A percentile compares a stretch with the other conserved stretches of the same genome.
These are phyloP conservation scores for Drosophila maculinotata DNA, from an alignment of 2,888 invertebrate genomes.

Conservation along the genomic window DNA sequence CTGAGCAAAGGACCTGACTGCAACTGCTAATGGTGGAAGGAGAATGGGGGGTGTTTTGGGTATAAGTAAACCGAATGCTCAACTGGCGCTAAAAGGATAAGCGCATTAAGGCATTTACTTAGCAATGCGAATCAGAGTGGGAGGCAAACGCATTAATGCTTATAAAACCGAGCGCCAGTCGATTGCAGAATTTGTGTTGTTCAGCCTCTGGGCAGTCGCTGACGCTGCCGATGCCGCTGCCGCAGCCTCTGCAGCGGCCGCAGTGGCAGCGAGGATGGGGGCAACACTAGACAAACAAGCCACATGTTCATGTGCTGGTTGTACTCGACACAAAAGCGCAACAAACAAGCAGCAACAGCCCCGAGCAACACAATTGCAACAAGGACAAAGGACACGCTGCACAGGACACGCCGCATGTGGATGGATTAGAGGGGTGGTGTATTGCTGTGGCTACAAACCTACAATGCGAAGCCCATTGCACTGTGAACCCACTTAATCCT, in stretches of 20 bases:
- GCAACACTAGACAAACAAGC: conserved; percentile 61
- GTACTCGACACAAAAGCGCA: conserved; percentile 72
- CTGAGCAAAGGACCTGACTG: conserved; percentile 8
- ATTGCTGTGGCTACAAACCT: conserved; percentile 11
- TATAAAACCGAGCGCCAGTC: conserved; percentile 40
- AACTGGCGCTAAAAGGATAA: conserved; percentile 75
- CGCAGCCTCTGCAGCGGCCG: conserved; percentile 2
- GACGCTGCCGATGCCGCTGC: conserved; percentile 18
- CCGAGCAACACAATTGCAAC: conserved; percentile 46
- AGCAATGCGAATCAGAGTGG: conserved; percentile 58
- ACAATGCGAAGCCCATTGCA: conserved; percentile 53
- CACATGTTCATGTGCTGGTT: conserved; percentile 57
- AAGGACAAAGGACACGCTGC: conserved; percentile 56
- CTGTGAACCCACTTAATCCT: conserved; percentile 75
- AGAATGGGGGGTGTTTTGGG: background rate
- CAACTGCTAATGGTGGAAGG: conserved; percentile 1
- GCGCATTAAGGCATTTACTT: conserved; percentile 78
- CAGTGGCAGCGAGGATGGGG: conserved; percentile 14
- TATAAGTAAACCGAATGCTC: conserved; percentile 54
- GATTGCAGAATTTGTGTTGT: conserved; percentile 14
- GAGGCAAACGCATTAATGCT: conserved; percentile 41
- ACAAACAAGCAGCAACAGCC: conserved; percentile 68
- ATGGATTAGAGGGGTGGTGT: background rate
- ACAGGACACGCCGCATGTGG: background rate
- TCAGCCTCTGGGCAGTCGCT: conserved; percentile 46